Conservation (phyloP, 2,888 invertebrate species). For the Iphiclides podalirius region DNA sequence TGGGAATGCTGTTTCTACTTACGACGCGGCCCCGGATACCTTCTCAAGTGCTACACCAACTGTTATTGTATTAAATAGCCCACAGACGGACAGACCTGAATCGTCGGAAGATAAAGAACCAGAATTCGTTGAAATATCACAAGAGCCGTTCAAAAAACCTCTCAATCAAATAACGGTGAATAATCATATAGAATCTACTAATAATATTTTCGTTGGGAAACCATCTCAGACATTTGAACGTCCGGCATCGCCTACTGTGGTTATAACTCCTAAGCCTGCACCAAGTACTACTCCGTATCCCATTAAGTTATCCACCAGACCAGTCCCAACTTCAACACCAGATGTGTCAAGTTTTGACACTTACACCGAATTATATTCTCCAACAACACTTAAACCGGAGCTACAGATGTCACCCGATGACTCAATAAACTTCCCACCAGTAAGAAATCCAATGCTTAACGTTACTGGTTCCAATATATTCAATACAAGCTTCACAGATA, state of each 20-base stretch:
- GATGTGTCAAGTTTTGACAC: conserved; percentile 49
- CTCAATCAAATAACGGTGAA: conserved; percentile 79
- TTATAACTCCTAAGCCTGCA: conserved; percentile 85
- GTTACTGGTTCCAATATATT: conserved; percentile 80
- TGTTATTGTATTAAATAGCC: conserved; percentile 62
- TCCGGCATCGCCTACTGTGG: conserved; percentile 81
- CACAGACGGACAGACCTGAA: conserved; percentile 54
- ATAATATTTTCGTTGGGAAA: conserved; percentile 69
- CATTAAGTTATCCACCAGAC: conserved; percentile 45
- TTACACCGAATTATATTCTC: conserved; percentile 46
- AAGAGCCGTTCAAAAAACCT: conserved; percentile 75
- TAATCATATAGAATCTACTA: conserved; percentile 81
- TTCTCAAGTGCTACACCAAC: conserved; percentile 75
- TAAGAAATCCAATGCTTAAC: conserved; percentile 90
- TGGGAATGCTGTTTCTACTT: conserved; percentile 47
- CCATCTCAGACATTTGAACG: conserved; percentile 63
- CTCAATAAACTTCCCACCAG: conserved; percentile 90
- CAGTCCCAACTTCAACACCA: conserved; percentile 41
- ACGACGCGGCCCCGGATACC: conserved; percentile 55
- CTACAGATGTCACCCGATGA: conserved; percentile 85
- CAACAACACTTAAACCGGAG: conserved; percentile 70
- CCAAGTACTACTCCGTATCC: conserved; percentile 61
- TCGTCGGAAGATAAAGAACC: conserved; percentile 48
- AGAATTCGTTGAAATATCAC: conserved; percentile 71
- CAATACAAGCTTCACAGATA: conserved; percentile 75